These are phyloP conservation scores for Cosmia trapezina DNA, from an alignment of 2,888 invertebrate species.

Conservation along the genomic window DNA sequence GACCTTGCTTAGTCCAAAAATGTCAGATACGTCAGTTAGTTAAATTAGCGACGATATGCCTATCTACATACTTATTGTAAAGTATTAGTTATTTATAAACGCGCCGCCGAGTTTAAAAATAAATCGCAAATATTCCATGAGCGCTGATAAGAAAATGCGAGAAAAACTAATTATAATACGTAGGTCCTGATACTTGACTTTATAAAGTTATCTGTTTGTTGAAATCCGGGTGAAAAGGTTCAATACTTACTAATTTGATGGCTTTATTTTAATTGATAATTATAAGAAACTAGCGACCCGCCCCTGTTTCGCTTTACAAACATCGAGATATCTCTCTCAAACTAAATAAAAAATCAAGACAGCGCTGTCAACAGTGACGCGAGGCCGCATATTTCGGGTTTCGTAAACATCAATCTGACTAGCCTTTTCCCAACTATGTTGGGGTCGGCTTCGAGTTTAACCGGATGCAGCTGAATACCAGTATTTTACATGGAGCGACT, in stretches of 20 bases:
- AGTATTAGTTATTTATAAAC: constrained; percentile 17
- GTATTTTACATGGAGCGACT: no score
- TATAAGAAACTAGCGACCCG: not conserved
- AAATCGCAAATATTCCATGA: constrained; percentile 51
- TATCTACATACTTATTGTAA: no score
- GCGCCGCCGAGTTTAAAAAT: constrained; percentile 27
- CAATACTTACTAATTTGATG: constrained; percentile 33
- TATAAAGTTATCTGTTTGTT: constrained; percentile 36
- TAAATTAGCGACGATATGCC: no score
- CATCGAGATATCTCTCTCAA: not conserved
- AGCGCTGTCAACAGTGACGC: no score
- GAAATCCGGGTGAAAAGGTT: constrained; percentile 56
- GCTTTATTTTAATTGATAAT: constrained; percentile 16
- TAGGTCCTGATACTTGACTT: not conserved
- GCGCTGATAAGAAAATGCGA: constrained; percentile 38
- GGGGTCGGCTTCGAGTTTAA: no score
- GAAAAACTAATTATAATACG: constrained; percentile 38
- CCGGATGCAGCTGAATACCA: no score
- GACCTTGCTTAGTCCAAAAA: no score
- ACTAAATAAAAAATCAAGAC: no score
- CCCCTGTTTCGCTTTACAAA: not conserved
- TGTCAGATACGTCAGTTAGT: no score
- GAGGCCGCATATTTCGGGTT: no score
- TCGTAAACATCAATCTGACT: no score
- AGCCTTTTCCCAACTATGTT: no score